Evolutionary conservation across 2,888 invertebrate species (phyloP), one percentile per base, ranked within the genome.

Genomic region (Mesorhabditis belari): DNA sequence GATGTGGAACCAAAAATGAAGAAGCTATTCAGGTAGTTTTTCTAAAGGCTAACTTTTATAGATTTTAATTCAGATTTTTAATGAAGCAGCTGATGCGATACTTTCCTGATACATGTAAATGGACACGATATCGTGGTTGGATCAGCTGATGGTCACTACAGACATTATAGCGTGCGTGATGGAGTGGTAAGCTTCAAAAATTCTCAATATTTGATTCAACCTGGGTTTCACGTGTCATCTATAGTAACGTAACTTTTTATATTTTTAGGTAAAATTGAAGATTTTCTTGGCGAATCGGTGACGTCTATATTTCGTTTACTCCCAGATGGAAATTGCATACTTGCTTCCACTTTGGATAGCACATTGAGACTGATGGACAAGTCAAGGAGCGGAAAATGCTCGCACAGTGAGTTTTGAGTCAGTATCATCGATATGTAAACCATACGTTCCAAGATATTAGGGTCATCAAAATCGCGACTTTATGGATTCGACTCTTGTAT

Each of bases 51-150:
- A n/a, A n/a, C n/a, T n/a, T n/a, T n/a, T n/a, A n/a, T n/a, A n/a
- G 1, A 17, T 25, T 24, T 3, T 12, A 28, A 26, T 74, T 24
- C 74, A 86, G 84, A 79, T 83, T 12, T 84, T 98, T 80, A 88
- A 89, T 82, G 94, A 98, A 72, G 93, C 95, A 0, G 93, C 90
- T 82, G 98, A 99, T 82, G 89, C 90, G 69, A 83, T 87, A 1
- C 84, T 85, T 5, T 83, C 83, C 23, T n/a, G n/a, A 68, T 87
- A 21, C 82, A 83, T 60, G 88, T 94, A 2, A 90, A 90, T 1
- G 89, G 91, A 81, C 88, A 91, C 83, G 92, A 93, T 85, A 90
- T 99, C 70, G 84, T 93, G 54, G 88, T 91, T 0, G 89, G 89
- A 5, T 94, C 93, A 0, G 88, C 93, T 0, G 98, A 98, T 82